Base-by-base conservation (phyloP, 2,797 vertebrate species). In the Lithobates pipiens region DNA sequence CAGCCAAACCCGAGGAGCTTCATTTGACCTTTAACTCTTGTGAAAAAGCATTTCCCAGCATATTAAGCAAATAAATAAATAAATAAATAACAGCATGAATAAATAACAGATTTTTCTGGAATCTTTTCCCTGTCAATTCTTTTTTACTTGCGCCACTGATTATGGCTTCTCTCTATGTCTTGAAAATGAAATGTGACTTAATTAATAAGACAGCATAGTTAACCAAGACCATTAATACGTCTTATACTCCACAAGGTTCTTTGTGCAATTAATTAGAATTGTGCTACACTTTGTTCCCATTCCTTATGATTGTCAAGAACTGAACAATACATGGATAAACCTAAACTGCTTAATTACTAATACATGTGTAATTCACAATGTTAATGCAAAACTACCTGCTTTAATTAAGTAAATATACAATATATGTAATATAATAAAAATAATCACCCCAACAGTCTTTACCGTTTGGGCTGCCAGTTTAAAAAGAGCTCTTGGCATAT, bases 401-500 rank as follows among this genome's bases (percentile, higher is more conserved):
- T 79, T 18, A 80, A 70, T 80, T 34, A 70, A 54, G 67, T n/a
- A 39, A 36, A 71, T 34, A 9, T 72, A 27, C 50, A 61, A 70
- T 81, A 63, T 36, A 81, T 61, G 57, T 44, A 42, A 50, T 11
- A 25, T 73, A 25, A 46, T n/a, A 46, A 27, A 39, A 34, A 50
- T 72, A 80, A 32, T 73, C 50, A 63, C 36, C 25, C 34, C 79
- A 81, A 29, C 10, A 29, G 9, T 13, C 25, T 54, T 65, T 29
- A 15, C 65, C 25, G 21, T n/a, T n/a, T 61, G 23, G 54, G 44
- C 42, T 76, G 73, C 23, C 71, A 80, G n/a, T 54, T 61, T 69
- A 65, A 76, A 39, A 80, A 71, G 39, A 75, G 65, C 44, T 69
- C 84, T 68, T 67, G 65, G 32, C 44, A 76, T 34, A 76, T 69